Base-by-base conservation (phyloP, 2,797 vertebrate genomes). In the Heteromormyrus szaboi region DNA sequence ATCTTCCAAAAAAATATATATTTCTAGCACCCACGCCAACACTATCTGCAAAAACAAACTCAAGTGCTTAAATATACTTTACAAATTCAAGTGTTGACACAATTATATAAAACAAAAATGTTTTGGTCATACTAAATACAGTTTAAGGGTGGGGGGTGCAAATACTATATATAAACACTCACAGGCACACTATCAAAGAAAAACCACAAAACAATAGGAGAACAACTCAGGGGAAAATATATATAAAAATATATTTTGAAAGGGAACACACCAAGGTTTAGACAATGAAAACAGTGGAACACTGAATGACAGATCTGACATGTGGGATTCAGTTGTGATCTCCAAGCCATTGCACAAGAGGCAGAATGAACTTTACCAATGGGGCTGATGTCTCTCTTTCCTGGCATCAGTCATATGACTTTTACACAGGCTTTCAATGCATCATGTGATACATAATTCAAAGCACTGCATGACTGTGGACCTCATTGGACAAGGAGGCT, bases 31-130 rank as follows among this genome's bases (percentile, higher is more conserved):
- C 95, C 97, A 97, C 96, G 95, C 94, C 94, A 93, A 94, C 92
- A 95, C 95, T 90, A 90, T 93, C 88, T 90, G 89, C 88, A 94
- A 95, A 88, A 92, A 92, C 94, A 95, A 95, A 94, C 95, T 93
- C 96, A 95, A 96, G 96, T 96, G 97, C 95, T 97, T 95, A 91
- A 94, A 90, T 94, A 95, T 95, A 97, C 97, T 97, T 97, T 95
- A 97, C 96, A 92, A 90, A 92, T 93, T 92, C 95, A 95, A 93
- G 92, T 91, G 94, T 94, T 96, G 81, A 85, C 48, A 84, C 81
- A 85, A 50, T 85, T 85, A 50, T 85, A 85, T 50, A 93, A 94
- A 94, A 94, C 91, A 91, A 93, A 90, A 96, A 92, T 90, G 91
- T 91, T 90, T 92, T 81, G 76, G 91, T 93, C 88, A 93, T 92